Evolutionary conservation across 1,140 invertebrate species (phyloP), one percentile per base, ranked within the genome.

Genomic region (Leptonema lineaticorne): DNA sequence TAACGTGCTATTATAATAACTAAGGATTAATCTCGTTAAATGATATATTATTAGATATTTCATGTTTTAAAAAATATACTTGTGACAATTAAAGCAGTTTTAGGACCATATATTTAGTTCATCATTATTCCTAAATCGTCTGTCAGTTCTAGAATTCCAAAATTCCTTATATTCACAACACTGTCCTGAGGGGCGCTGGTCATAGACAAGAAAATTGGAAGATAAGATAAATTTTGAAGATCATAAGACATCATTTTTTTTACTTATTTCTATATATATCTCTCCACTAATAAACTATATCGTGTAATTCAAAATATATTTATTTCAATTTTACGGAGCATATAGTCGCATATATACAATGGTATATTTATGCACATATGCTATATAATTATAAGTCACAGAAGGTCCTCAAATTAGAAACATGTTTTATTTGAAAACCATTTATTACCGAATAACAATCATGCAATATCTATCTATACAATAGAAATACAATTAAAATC

Each of bases 201-300:
- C 18, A 11, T 9, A 41, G 37, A 53, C 33, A 30, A 59, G 16
- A 28, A 29, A 59, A 24, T 63, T 45, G 59, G 59, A 72, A 64
- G 30, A 67, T 63, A 59, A 33, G 33, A 69, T 68, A 64, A n/a
- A 50, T 70, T 73, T 69, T 73, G 71, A 73, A 73, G 71, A 73
- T 73, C 71, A 73, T 73, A 73, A 73, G 71, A 73, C 71, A 73
- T 73, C 68, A 69, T 70, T 73, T 73, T 33, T 68, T 73, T 73
- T 69, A 50, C 22, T 56, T 73, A 73, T 56, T 20, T 46, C 6
- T 46, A 20, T 53, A 26, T 67, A 53, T 67, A 63, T 67, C 24
- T 45, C 41, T 68, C 50, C 29, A 63, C 24, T 64, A 30, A 50
- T 68, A 72, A 63, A 18, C 68, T 73, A 73, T 41, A 60, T 62